A percentile compares a stretch with the other conserved stretches of the same genome.
Evolutionary conservation across 2,888 invertebrate species (phyloP).

Genomic region (Eupeodes luniger): DNA sequence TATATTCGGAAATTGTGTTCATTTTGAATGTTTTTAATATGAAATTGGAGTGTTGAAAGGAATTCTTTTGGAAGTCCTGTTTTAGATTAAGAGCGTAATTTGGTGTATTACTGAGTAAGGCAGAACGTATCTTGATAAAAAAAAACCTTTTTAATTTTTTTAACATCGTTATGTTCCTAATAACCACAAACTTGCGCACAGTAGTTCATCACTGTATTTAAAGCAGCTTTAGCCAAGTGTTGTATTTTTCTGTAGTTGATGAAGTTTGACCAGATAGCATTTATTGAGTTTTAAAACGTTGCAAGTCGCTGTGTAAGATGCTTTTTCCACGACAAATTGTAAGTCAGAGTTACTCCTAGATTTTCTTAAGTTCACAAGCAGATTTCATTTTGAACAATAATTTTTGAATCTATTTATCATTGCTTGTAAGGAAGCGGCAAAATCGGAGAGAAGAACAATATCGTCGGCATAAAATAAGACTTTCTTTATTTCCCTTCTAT

Average conservation of each 20-base stretch:
- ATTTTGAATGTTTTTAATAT: not conserved
- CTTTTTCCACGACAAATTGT: not conserved
- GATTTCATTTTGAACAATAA: not conserved
- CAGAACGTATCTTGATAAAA: too few species aligned
- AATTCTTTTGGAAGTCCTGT: too few species aligned
- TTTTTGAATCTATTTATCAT: constrained; percentile 3
- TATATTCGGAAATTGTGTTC: not conserved
- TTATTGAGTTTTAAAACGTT: not conserved
- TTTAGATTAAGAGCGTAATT: too few species aligned
- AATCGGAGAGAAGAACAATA: not conserved
- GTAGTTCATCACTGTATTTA: not conserved
- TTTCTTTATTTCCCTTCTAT: not conserved
- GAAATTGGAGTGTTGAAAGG: not conserved
- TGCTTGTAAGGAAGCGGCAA: not conserved
- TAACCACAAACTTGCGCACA: too few species aligned
- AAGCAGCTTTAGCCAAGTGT: not conserved
- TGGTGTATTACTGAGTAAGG: too few species aligned
- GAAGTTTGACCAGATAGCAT: too few species aligned
- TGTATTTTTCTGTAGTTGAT: too few species aligned
- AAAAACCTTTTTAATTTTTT: not conserved
- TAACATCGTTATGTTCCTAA: too few species aligned
- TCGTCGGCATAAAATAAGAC: too few species aligned
- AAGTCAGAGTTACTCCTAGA: not conserved
- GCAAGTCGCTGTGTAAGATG: not conserved
- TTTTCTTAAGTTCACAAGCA: not conserved